phyloP scores from a whole-genome alignment of 2,113 vertebrate genomes.

The Serinus canaria region DNA sequence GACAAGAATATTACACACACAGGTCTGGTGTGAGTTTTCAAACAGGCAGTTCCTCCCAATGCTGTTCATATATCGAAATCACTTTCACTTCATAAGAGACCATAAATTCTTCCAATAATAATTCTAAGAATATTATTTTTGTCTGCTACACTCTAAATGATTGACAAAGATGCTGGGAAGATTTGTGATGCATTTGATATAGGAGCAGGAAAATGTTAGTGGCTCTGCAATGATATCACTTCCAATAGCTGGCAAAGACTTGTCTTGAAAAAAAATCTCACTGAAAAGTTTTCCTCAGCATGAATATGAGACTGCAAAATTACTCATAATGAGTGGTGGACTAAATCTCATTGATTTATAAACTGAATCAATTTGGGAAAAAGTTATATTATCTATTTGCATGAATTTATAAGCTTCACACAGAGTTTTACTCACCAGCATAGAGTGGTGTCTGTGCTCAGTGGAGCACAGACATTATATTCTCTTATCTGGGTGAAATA shows the following conservation, averaged over 20 bases:
- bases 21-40: conserved; percentile 23
- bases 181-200: background rate
- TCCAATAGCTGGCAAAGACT: background rate
- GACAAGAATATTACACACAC: background rate
- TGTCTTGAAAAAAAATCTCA: background rate
- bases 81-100: background rate
- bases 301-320: background rate
- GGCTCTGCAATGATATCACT: background rate
- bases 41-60: background rate
- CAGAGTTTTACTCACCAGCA: background rate
- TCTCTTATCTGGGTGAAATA: background rate
- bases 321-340: background rate
- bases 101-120: conserved; percentile 1
- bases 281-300: background rate
- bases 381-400: background rate
- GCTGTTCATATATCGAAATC: background rate
- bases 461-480: background rate
- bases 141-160: background rate
- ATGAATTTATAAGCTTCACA: background rate
- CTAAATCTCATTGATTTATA: background rate
- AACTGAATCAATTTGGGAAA: background rate
- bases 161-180: background rate
- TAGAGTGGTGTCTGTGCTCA: background rate
- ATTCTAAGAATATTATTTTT: background rate
- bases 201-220: background rate